These are phyloP conservation scores for Sardina pilchardus DNA, from an alignment of 2,113 vertebrate genomes.

Conservation along the genomic window DNA sequence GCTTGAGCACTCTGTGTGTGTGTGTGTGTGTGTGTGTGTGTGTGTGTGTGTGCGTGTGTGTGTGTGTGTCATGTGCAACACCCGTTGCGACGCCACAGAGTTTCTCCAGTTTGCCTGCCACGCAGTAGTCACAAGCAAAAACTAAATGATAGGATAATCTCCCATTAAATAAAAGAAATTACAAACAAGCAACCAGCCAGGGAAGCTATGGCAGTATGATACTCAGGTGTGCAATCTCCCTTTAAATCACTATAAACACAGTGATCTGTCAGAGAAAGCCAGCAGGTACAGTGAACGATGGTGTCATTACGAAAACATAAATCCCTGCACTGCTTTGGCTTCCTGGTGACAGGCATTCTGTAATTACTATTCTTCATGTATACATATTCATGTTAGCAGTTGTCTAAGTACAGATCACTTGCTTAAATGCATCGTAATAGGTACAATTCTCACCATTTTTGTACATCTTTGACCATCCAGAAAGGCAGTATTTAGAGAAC, in stretches of 20 bases:
- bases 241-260: slow-evolving; percentile 5
- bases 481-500: background rate
- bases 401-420: background rate
- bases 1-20: background rate
- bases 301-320: background rate
- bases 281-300: background rate
- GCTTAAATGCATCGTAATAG: background rate
- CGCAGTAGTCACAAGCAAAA: background rate
- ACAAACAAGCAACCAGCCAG: background rate
- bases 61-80: background rate
- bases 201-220: background rate
- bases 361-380: background rate
- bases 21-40: background rate
- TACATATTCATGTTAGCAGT: background rate
- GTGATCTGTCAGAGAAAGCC: background rate
- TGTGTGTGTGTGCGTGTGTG: background rate
- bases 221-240: background rate
- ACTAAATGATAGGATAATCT: background rate
- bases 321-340: background rate
- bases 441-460: background rate
- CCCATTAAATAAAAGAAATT: background rate
- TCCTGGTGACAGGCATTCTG: background rate
- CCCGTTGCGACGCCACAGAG: background rate
- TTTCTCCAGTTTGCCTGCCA: background rate
- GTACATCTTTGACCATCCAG: background rate